Evolutionary conservation across 1,140 invertebrate genomes (phyloP), one percentile per base, ranked within the genome.

Genomic region (Bradysia coprophila): DNA sequence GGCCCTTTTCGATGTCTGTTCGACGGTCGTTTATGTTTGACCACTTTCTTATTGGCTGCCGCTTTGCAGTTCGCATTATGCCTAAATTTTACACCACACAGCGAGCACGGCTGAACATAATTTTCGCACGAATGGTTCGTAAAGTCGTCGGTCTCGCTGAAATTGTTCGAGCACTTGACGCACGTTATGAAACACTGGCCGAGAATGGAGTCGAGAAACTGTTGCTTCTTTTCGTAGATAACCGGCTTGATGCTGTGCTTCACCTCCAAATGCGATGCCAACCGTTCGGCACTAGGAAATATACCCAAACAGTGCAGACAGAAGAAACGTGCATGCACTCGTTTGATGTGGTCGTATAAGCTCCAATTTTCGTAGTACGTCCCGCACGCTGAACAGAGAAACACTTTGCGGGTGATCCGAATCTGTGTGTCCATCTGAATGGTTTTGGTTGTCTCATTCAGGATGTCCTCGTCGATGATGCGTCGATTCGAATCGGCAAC

Each of bases 341-440:
- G 78, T 38, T 76, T 65, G 76, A 85, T 84, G 49, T 87, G 82
- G 10, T 81, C 55, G 55, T 83, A 85, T 21, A 85, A 62, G 62
- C 84, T 81, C 78, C 81, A 85, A 48, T 79, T 79, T 59, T 84
- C 79, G 62, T 81, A 83, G 48, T 84, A 83, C 2, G 73, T 80
- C 20, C 73, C 76, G 56, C 82, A 87, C 1, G 76, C 74, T 9
- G 76, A 75, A 55, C 82, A 87, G 13, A 81, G 55, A 48, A 78
- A 84, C 41, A 81, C 79, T 61, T 79, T 79, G 36, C 77, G 62
- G 18, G 75, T 76, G n/a, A 75, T 71, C 50, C 71, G 28, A 49
- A 45, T 49, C 63, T 50, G 43, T 50, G 51, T 43, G 54, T 36
- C 51, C 49, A 33, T 54, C 43, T 41, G 45, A 47, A 55, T 57